Base-by-base conservation (phyloP, 2,113 vertebrate genomes). In the Butastur rufipennis region DNA sequence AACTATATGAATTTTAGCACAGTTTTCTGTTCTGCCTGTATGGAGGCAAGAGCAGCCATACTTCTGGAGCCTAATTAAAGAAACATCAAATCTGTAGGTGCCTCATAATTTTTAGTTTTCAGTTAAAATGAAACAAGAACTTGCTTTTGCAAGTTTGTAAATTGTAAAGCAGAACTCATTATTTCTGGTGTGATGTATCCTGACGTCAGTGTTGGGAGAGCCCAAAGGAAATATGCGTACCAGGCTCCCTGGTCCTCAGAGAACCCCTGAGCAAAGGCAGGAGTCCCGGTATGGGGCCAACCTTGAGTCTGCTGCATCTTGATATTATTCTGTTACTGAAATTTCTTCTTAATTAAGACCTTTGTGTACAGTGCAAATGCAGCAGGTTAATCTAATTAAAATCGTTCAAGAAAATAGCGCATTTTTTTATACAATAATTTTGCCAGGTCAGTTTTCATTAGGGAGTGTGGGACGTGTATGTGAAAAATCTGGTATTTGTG, bases 311-410 rank as follows among this genome's bases (percentile, higher is more conserved):
- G 32, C 67, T 88, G 34, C 61, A 52, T 86, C 42, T 74, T 86
- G 26, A 9, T 55, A 11, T 63, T 82, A 45, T 68, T 92, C 31
- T 61, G 9, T 79, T 80, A 45, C 8, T 85, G 77, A 79, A 36
- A 72, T 72, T 73, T 72, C 66, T 93, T 89, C 58, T 74, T 75
- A 65, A 52, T 81, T 80, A 92, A 86, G 40, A 34, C 17, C 8
- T 90, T 63, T 91, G 31, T 94, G 68, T 96, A 83, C 32, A 89
- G 62, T 94, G 48, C 61, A 85, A 82, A 86, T 61, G 10, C 32
- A n/a, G 34, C 65, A 97, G 11, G 72, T 96, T 92, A 77, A 88
- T 75, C 47, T 81, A 55, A 83, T 74, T 56, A 91, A 74, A 89
- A 13, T 22, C 16, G 1, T 26, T 87, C n/a, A 63, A 38, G 6